Conservation (phyloP, 1,140 invertebrate genomes). For the Aphis gossypii region DNA sequence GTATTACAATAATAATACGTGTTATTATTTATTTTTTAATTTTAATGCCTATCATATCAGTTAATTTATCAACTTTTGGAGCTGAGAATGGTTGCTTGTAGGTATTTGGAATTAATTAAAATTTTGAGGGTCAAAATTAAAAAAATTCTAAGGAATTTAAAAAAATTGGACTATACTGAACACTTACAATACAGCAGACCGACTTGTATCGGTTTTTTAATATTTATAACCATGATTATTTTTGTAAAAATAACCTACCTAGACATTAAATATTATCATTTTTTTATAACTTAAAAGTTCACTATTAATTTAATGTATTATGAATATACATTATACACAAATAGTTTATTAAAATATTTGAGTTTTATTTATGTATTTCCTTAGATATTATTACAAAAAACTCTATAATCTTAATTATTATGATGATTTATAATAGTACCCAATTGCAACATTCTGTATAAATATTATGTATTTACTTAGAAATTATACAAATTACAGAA, state of each 20-base stretch:
- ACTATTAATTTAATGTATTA: not conserved
- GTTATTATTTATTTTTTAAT: no score
- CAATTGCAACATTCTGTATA: not conserved
- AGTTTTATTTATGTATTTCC: not conserved
- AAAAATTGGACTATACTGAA: no score
- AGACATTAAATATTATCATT: not conserved
- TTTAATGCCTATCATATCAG: no score
- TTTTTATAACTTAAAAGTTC: not conserved
- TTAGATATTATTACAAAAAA: not conserved
- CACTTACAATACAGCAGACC: not conserved
- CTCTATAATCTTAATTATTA: not conserved
- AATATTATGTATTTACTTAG: not conserved
- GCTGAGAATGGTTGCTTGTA: no score
- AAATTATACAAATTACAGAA: no score
- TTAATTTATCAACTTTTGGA: no score
- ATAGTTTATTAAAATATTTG: not conserved
- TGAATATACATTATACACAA: not conserved
- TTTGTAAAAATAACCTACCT: not conserved
- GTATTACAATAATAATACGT: no score
- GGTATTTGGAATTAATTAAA: no score
- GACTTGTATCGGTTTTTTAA: not conserved
- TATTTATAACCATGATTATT: not conserved
- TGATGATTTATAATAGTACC: not conserved
- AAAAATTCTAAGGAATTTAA: not conserved
- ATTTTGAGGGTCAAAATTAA: no score